These are phyloP conservation scores for Saguinus oedipus DNA, from an alignment of 2,797 vertebrate species.

Conservation along the genomic window DNA sequence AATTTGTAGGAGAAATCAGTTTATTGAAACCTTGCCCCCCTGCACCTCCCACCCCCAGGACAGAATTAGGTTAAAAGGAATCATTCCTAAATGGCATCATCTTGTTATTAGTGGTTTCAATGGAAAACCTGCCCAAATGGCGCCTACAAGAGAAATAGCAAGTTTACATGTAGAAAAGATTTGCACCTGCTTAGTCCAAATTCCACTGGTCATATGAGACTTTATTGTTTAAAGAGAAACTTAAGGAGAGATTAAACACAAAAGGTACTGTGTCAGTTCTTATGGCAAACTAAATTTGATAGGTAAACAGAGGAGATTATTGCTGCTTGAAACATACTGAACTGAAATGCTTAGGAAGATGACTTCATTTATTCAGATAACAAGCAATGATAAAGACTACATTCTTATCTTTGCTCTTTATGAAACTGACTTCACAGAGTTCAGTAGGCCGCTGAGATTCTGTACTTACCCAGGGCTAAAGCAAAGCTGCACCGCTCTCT, in stretches of 20 bases:
- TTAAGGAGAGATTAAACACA: constrained; percentile 58
- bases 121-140: not conserved
- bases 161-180: constrained; percentile 29
- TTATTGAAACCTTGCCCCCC: not conserved
- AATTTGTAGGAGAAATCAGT: constrained; percentile 12
- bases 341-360: constrained; percentile 25
- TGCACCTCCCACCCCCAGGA: not conserved
- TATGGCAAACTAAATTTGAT: constrained; percentile 46
- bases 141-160: not conserved
- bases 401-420: constrained; percentile 29
- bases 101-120: not conserved
- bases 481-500: not conserved
- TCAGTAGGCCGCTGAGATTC: constrained; percentile 29
- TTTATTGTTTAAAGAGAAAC: constrained; percentile 58
- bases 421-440: constrained; percentile 10
- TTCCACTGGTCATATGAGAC: constrained; percentile 29
- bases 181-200: constrained; percentile 50
- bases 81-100: not conserved
- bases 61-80: constrained; percentile 11
- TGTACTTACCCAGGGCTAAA: not conserved
- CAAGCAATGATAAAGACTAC: not conserved
- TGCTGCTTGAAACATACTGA: constrained; percentile 42
- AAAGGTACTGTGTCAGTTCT: constrained; percentile 25
- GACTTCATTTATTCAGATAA: constrained; percentile 54
- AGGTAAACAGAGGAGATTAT: constrained; percentile 36